Base-by-base conservation (phyloP, 2,797 vertebrate species). In the Sciaenops ocellatus region DNA sequence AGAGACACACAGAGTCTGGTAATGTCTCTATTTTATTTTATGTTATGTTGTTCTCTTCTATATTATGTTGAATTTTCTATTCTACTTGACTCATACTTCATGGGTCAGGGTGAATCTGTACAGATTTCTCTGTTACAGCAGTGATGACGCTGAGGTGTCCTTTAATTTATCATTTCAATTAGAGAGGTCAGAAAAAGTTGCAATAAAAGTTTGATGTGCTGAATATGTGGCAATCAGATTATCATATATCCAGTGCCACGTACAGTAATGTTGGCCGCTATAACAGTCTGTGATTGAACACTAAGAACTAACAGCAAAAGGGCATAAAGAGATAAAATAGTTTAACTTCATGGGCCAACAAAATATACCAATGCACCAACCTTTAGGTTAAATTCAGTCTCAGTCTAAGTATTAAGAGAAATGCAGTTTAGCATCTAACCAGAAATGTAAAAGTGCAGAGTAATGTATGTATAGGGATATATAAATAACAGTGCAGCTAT, bases 1-100 rank as follows among this genome's bases (percentile, higher is more conserved):
- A 69, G 76, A 88, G 90, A 89, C 28, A 52, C 77, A 30, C 69
- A 77, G 17, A 88, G 74, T 83, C 86, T 86, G 46, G 91, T 92
- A 92, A 83, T 56, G 56, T 44, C 10, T 81, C 47, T 12, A 18
- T 73, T 82, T 38, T 69, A 28, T 44, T 50, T 24, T 64, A 7
- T 26, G 59, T 11, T 59, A 3, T 60, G 12, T 63, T 50, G 10
- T 48, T 5, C 12, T 26, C 0, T 10, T 12, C 30, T 2, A 15
- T n/a, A 24, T 13, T 61, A 44, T 44, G 2, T 15, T 44, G 1
- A 44, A 26, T 64, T 1, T 18, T 22, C 15, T 26, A 15, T 38
- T 69, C n/a, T 59, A 17, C 11, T 16, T 6, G 20, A n/a, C n/a
- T 46, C n/a, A n/a, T n/a, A n/a, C n/a, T n/a, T n/a, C n/a, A n/a